Evolutionary conservation across 2,888 invertebrate genomes (phyloP).

Genomic region (Crocallis elinguaria): DNA sequence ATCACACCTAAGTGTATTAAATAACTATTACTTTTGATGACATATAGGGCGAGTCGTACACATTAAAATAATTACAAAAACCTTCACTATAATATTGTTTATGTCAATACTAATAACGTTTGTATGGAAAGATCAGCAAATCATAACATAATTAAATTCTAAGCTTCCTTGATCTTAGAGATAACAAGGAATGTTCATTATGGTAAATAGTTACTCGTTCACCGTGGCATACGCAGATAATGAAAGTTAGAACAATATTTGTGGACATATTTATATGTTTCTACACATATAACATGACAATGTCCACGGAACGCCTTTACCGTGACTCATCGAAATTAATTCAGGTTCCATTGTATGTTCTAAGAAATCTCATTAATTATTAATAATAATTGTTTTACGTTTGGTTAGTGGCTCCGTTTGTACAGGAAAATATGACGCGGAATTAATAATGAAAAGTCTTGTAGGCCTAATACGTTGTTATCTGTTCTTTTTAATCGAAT

Average conservation of each 20-base stretch:
- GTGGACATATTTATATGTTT: neutral
- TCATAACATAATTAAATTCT: slow-evolving; percentile 2
- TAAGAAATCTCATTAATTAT: slow-evolving; percentile 73
- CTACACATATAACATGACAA: neutral
- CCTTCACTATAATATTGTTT: too few relatives aligned
- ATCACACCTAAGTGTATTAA: slow-evolving; percentile 10
- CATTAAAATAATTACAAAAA: neutral
- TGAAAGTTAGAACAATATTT: slow-evolving; percentile 6
- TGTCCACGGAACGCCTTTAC: neutral
- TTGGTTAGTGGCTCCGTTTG: slow-evolving; percentile 43
- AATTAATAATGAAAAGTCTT: slow-evolving; percentile 3
- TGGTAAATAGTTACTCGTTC: neutral
- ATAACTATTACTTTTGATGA: slow-evolving; percentile 1
- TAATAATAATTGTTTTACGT: slow-evolving; percentile 64
- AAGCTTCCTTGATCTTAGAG: slow-evolving; percentile 12
- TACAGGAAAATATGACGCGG: slow-evolving; percentile 36
- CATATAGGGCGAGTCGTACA: neutral
- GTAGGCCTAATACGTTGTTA: too few relatives aligned
- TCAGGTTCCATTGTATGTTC: slow-evolving; percentile 58
- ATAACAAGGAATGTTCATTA: neutral
- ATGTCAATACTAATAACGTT: too few relatives aligned
- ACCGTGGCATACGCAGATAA: neutral
- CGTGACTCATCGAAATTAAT: slow-evolving; percentile 45
- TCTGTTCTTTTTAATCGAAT: too few relatives aligned
- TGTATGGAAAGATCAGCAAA: neutral